Conservation (phyloP, 37 sponge, comb jelly and placozoan genomes). For the Bolinopsis microptera region DNA sequence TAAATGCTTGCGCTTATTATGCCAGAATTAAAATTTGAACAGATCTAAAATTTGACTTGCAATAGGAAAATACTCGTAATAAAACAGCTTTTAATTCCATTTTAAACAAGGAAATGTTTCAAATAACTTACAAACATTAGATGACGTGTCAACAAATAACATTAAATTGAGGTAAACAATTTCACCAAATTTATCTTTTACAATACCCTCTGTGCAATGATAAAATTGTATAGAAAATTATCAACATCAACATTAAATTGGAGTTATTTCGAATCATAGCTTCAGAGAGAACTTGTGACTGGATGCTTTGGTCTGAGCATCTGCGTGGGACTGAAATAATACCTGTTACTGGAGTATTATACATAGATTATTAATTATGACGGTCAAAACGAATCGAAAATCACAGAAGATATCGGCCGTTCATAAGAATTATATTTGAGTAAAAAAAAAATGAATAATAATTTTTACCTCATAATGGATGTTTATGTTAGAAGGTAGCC, state of each 20-base stretch:
- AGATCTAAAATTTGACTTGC: too few relatives aligned
- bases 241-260: background rate
- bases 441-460: too few relatives aligned
- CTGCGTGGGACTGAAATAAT: slow-evolving; percentile 54
- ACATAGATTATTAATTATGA: too few relatives aligned
- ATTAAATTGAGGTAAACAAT: background rate
- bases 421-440: too few relatives aligned
- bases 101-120: too few relatives aligned
- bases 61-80: too few relatives aligned
- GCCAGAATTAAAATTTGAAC: too few relatives aligned
- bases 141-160: background rate
- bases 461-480: slow-evolving; percentile 60
- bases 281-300: slow-evolving; percentile 66
- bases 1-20: too few relatives aligned
- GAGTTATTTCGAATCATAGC: background rate
- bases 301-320: slow-evolving; percentile 62
- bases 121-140: background rate
- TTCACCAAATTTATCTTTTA: background rate
- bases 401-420: too few relatives aligned
- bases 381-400: too few relatives aligned
- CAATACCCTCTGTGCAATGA: background rate
- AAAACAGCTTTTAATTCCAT: too few relatives aligned
- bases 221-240: background rate
- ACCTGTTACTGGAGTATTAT: too few relatives aligned
- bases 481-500: background rate